Conservation (phyloP, 2,888 invertebrate genomes). For the Ariolimax columbianus region DNA sequence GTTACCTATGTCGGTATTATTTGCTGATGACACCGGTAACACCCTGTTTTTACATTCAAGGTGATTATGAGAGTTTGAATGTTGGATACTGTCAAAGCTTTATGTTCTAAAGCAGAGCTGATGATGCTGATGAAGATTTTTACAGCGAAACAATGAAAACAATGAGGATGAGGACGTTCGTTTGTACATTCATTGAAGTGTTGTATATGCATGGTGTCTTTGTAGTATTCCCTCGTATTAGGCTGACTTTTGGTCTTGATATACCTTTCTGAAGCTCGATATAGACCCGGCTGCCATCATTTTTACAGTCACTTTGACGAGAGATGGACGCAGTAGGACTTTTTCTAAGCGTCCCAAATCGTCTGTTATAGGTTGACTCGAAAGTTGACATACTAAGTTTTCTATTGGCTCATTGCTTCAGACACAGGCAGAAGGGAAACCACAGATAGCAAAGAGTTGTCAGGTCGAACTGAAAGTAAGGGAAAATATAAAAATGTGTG, state of each 20-base stretch:
- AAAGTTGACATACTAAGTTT: constrained; percentile 67
- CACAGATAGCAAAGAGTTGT: constrained; percentile 66
- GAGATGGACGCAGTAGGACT: constrained; percentile 14
- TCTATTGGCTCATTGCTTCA: constrained; percentile 63
- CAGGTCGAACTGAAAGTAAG: constrained; percentile 64
- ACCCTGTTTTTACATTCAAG: not conserved
- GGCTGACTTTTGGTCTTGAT: constrained; percentile 2
- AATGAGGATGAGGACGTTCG: not conserved
- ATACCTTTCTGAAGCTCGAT: constrained; percentile 33
- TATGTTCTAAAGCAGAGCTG: not conserved
- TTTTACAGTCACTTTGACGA: not conserved
- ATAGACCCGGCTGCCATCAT: constrained; percentile 34
- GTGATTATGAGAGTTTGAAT: not conserved
- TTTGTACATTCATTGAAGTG: not conserved
- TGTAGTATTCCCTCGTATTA: constrained; percentile 30
- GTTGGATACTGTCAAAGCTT: not conserved
- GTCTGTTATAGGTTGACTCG: constrained; percentile 63
- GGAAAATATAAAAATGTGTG: not conserved
- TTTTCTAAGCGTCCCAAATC: constrained; percentile 59
- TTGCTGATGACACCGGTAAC: not conserved
- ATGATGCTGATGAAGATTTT: constrained; percentile 18
- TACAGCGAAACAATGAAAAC: not conserved
- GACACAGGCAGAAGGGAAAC: constrained; percentile 72
- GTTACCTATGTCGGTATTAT: not conserved
- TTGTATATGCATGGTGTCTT: not conserved